These are phyloP conservation scores for Muraenolepis orangiensis DNA, from an alignment of 2,797 vertebrate species.

Conservation along the genomic window DNA sequence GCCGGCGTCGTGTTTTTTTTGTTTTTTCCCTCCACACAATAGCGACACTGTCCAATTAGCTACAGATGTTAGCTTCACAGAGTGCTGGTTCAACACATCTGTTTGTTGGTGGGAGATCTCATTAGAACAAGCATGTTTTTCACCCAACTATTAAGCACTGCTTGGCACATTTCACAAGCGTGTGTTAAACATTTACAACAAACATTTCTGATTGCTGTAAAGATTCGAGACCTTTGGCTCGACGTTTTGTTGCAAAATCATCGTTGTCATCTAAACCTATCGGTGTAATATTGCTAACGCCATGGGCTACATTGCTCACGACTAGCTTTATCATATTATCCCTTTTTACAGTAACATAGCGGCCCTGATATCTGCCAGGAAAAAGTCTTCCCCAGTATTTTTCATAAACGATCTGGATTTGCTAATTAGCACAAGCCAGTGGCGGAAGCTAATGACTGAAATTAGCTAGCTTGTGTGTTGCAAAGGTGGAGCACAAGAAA, in stretches of 20 bases:
- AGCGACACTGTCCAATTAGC: slow-evolving; percentile 70
- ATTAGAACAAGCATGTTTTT: slow-evolving; percentile 64
- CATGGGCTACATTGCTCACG: not conserved
- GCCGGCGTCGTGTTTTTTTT: slow-evolving; percentile 61
- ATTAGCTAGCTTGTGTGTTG: not conserved
- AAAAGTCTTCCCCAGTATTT: not conserved
- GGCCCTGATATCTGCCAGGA: not conserved
- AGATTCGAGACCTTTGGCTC: slow-evolving; percentile 26
- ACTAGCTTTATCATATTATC: not conserved
- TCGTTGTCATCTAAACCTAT: not conserved
- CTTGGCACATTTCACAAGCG: slow-evolving; percentile 64
- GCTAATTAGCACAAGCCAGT: not conserved
- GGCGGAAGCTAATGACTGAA: not conserved
- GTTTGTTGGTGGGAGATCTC: slow-evolving; percentile 73
- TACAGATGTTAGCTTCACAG: slow-evolving; percentile 74
- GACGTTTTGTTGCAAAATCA: not conserved
- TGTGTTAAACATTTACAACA: slow-evolving; percentile 64
- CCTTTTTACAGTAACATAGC: not conserved
- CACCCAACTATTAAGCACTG: slow-evolving; percentile 54
- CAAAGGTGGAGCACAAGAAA: not conserved
- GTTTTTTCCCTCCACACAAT: slow-evolving; percentile 71
- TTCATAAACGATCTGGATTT: not conserved
- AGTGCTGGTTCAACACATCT: slow-evolving; percentile 68
- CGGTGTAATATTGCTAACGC: not conserved
- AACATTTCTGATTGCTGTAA: slow-evolving; percentile 55